A percentile compares a stretch with the other conserved stretches of the same genome.
These are phyloP conservation scores for Leptocoma aspasia DNA, from an alignment of 2,113 vertebrate genomes.

Conservation along the genomic window DNA sequence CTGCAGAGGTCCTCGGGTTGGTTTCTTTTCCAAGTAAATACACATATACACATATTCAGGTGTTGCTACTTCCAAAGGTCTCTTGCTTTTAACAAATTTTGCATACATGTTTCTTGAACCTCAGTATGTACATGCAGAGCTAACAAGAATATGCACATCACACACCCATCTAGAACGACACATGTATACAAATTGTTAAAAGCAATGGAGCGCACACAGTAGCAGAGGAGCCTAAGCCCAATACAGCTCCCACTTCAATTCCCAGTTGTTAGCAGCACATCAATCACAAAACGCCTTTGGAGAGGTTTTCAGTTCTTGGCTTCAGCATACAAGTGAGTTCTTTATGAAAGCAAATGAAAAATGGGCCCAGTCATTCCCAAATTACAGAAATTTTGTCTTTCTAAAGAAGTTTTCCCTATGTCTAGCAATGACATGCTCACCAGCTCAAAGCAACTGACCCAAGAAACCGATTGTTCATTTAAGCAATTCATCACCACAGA, in stretches of 20 bases:
- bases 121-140: background rate
- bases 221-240: background rate
- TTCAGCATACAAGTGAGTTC: background rate
- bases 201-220: background rate
- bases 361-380: background rate
- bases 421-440: background rate
- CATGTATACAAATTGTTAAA: slow-evolving; percentile 14
- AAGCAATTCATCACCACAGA: background rate
- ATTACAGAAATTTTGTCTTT: background rate
- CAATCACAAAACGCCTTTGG: background rate
- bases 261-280: slow-evolving; percentile 26
- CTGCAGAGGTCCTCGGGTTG: background rate
- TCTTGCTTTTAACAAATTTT: slow-evolving; percentile 30
- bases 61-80: background rate
- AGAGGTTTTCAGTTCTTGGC: slow-evolving; percentile 1
- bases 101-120: background rate
- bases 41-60: background rate
- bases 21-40: background rate
- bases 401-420: background rate
- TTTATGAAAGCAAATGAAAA: background rate
- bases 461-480: background rate
- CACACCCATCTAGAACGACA: background rate
- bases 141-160: background rate
- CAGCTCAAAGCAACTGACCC: slow-evolving; percentile 2
- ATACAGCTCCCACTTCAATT: background rate